Evolutionary conservation across 2,888 invertebrate species (phyloP).

Genomic region (Patella depressa): DNA sequence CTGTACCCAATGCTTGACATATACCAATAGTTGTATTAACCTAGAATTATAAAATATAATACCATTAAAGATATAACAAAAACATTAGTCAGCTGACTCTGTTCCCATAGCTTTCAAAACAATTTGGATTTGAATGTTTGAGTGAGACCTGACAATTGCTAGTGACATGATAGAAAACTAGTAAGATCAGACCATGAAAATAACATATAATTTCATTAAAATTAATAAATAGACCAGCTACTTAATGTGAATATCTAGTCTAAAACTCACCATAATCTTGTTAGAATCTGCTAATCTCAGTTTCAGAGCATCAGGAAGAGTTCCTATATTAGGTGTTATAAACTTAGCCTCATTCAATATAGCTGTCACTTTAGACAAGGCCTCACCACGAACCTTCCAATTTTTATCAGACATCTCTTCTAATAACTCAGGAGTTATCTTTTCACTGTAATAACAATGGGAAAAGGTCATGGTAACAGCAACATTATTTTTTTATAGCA

Average conservation of each 20-base stretch:
- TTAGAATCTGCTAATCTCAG: slow-evolving; percentile 89
- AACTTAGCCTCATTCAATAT: slow-evolving; percentile 84
- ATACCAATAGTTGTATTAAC: slow-evolving; percentile 87
- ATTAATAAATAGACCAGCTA: background rate
- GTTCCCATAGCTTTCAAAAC: too few relatives aligned
- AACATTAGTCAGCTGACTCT: too few relatives aligned
- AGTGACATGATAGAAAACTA: too few relatives aligned
- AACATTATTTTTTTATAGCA: too few relatives aligned
- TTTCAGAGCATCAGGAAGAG: slow-evolving; percentile 84
- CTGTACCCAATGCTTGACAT: slow-evolving; percentile 84
- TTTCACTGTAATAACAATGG: slow-evolving; percentile 73
- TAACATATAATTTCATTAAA: background rate
- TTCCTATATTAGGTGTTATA: slow-evolving; percentile 87
- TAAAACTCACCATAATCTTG: slow-evolving; percentile 79
- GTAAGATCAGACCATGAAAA: background rate
- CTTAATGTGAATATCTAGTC: background rate
- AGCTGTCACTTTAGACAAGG: slow-evolving; percentile 80
- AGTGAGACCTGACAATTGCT: too few relatives aligned
- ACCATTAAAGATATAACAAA: too few relatives aligned
- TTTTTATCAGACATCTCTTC: slow-evolving; percentile 75
- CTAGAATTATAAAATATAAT: slow-evolving; percentile 43
- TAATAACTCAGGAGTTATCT: slow-evolving; percentile 85
- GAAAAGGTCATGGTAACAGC: background rate
- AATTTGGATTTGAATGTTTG: too few relatives aligned
- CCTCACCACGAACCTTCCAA: slow-evolving; percentile 90